Evolutionary conservation across 1,140 invertebrate genomes (phyloP), one percentile per base, ranked within the genome.

Genomic region (Eumaeus atala): DNA sequence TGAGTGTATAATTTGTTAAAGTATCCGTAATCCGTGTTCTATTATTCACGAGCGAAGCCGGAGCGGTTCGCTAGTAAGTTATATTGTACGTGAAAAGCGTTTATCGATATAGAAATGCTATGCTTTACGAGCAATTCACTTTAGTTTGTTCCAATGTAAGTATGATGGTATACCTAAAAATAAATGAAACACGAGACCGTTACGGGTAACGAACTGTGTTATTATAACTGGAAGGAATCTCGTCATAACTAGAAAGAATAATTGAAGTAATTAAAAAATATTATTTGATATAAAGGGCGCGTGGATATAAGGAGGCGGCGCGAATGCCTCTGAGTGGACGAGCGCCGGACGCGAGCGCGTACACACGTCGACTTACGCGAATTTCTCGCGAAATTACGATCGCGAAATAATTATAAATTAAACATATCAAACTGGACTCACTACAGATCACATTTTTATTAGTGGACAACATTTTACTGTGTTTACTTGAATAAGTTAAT

Each of bases 151-250:
- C 12, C 40, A 52, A 44, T 12, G 17, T 18, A 42, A 49, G 33
- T 42, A 28, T 52, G 51, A 34, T 44, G 42, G 11, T 59, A 51
- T 55, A 40, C 57, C 57, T 60, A 66, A 62, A 67, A 67, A 58
- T 61, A 59, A 59, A 57, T 48, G n/a, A n/a, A 38, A 18, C 12
- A 9, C 16, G 18, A 21, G 36, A 38, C 18, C 12, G 17, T 42
- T 33, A 12, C 56, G 53, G 12, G 18, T 48, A 49, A 35, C 40
- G 48, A 40, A 35, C 35, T 48, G 36, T 58, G 54, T 58, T 51
- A 61, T 58, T 73, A 64, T 63, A 81, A 81, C 80, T 81, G 74
- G 80, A 56, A 74, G 66, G 65, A 70, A 82, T 84, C 80, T 74
- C 66, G 78, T 76, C 62, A 12, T 75, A 81, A 82, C 80, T 82